These are phyloP conservation scores for Reinhardtius hippoglossoides DNA, from an alignment of 2,113 vertebrate species.

Conservation along the genomic window DNA sequence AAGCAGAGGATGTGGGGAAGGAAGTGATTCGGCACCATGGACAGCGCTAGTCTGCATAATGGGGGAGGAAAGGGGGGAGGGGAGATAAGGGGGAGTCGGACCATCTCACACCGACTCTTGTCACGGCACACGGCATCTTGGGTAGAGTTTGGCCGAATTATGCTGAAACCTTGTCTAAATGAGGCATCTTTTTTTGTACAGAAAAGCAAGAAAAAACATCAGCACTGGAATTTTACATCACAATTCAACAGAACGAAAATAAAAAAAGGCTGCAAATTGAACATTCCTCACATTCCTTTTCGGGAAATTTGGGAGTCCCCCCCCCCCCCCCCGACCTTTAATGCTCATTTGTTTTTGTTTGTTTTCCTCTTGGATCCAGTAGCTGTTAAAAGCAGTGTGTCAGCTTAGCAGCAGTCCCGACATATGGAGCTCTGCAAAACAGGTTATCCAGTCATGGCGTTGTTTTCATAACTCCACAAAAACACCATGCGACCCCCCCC, in stretches of 20 bases:
- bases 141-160: constrained; percentile 27
- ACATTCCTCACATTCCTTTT: constrained; percentile 38
- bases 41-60: constrained; percentile 51
- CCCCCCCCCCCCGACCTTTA: background rate
- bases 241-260: background rate
- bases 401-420: constrained; percentile 27
- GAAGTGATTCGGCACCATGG: constrained; percentile 72
- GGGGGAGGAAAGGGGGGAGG: background rate
- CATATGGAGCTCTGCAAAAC: constrained; percentile 24
- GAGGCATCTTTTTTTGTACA: constrained; percentile 18
- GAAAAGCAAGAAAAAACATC: constrained; percentile 12
- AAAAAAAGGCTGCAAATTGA: constrained; percentile 15
- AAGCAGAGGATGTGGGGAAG: background rate
- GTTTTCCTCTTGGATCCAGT: background rate
- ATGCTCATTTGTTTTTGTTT: background rate
- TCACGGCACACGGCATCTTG: constrained; percentile 7
- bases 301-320: background rate
- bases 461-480: constrained; percentile 41
- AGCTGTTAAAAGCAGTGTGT: constrained; percentile 20
- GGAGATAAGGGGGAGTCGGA: constrained; percentile 3
- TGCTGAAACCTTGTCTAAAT: constrained; percentile 6
- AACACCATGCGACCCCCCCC: constrained; percentile 31
- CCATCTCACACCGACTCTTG: constrained; percentile 34
- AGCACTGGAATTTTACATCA: constrained; percentile 25
- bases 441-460: constrained; percentile 49